Percentiles rank a stretch among this genome's conserved stretches.
Conservation (phyloP, 2,888 invertebrate genomes). For the Coenonympha glycerion region DNA sequence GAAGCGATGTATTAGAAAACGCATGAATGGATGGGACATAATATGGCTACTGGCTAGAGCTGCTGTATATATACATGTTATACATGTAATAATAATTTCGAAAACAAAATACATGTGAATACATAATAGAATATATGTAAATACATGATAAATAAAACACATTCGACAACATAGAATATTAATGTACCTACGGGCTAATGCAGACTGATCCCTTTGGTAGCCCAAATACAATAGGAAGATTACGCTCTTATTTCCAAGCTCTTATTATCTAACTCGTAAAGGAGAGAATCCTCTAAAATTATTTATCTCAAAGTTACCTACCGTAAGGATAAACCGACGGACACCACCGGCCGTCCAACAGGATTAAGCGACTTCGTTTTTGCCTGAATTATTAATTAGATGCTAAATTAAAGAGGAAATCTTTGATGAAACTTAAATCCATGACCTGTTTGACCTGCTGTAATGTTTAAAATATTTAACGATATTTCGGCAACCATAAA, state of each 20-base stretch:
- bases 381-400: constrained; percentile 54
- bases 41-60: no score
- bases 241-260: constrained; percentile 3
- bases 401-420: constrained; percentile 28
- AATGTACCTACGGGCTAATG: constrained; percentile 56
- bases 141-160: no score
- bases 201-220: constrained; percentile 45
- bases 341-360: constrained; percentile 47
- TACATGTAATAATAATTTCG: no score
- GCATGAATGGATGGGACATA: no score
- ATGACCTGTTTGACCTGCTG: constrained; percentile 10
- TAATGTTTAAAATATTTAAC: no score
- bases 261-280: constrained; percentile 13
- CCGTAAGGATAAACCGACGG: constrained; percentile 28
- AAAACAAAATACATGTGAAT: constrained; percentile 3
- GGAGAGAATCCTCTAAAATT: constrained; percentile 11
- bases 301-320: constrained; percentile 16
- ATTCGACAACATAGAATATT: constrained; percentile 68
- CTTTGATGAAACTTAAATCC: constrained; percentile 24
- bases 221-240: constrained; percentile 22
- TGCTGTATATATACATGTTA: no score
- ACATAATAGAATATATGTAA: constrained; percentile 33
- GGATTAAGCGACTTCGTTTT: constrained; percentile 61
- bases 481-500: no score
- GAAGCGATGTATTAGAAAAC: no score